Evolutionary conservation across 2,113 vertebrate genomes (phyloP).

Genomic region (Synchiropus splendidus): DNA sequence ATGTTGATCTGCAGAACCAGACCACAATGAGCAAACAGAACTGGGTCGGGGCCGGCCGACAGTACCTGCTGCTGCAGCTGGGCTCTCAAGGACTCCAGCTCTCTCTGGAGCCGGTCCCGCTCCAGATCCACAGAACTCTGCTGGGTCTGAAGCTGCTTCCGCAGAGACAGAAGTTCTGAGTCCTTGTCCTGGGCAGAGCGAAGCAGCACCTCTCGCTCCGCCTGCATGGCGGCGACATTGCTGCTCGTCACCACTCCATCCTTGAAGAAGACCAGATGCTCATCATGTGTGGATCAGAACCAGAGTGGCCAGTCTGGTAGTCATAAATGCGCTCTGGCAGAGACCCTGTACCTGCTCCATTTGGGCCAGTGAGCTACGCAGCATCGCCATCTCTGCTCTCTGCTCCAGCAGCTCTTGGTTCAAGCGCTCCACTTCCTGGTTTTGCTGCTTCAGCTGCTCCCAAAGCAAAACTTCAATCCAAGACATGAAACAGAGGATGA

Average conservation of each 20-base stretch:
- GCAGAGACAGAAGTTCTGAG: slow-evolving; percentile 56
- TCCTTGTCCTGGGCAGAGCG: slow-evolving; percentile 35
- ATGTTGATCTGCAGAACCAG: slow-evolving; percentile 31
- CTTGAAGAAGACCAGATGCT: slow-evolving; percentile 35
- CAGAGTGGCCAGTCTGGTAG: not conserved
- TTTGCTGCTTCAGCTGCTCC: slow-evolving; percentile 43
- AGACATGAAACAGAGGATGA: not conserved
- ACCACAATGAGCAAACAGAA: not conserved
- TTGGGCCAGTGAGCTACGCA: slow-evolving; percentile 34
- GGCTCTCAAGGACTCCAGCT: slow-evolving; percentile 57
- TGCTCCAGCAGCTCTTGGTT: slow-evolving; percentile 51
- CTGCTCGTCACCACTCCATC: slow-evolving; percentile 49
- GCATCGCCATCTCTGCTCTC: slow-evolving; percentile 37
- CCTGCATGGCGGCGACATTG: slow-evolving; percentile 58
- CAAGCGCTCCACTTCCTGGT: slow-evolving; percentile 38
- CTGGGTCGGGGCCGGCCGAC: too few relatives aligned
- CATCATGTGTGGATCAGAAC: too few relatives aligned
- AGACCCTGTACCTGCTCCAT: slow-evolving; percentile 53
- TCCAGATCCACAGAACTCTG: slow-evolving; percentile 43
- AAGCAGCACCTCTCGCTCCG: slow-evolving; percentile 61
- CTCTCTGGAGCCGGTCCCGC: slow-evolving; percentile 47
- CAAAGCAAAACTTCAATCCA: not conserved
- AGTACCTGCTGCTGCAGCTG: slow-evolving; percentile 72
- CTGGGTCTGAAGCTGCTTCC: slow-evolving; percentile 53
- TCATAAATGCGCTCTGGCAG: too few relatives aligned